Base-by-base conservation (phyloP, 2,797 vertebrate species). In the Sciaenops ocellatus region DNA sequence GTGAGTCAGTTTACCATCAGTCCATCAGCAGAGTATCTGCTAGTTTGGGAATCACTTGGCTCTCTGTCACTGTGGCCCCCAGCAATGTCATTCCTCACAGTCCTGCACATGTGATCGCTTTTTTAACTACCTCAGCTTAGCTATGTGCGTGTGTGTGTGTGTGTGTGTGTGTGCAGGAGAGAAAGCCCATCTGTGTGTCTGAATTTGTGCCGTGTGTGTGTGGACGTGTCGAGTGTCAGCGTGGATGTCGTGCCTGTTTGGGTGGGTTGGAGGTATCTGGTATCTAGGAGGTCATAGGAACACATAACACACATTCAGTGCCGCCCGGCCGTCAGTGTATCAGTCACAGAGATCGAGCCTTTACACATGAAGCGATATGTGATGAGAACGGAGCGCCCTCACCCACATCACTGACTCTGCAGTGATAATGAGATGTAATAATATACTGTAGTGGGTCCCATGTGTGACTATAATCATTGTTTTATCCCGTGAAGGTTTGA, bases 161-260 rank as follows among this genome's bases (percentile, higher is more conserved):
- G 41, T 78, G 46, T 73, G 28, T 30, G 24, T 55, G 1, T 55
- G 50, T 44, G 59, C 26, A 42, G 24, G 60, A 47, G 59, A 48
- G 84, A 79, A 81, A 81, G 59, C 68, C 24, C 65, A 69, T 82
- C 34, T 48, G 69, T 34, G 75, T 63, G 63, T 71, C 41, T 63
- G 64, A 30, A 34, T 70, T 2, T 72, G 57, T 38, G 51, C 34
- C 7, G 34, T 38, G 34, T 60, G 69, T 41, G 64, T 65, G 56
- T 74, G 55, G 66, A 56, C 38, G 62, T 82, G 80, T 85, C 50
- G 77, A 69, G 79, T 85, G 86, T 87, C 89, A 62, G 86, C 42
- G 10, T 89, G 84, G 61, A 85, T 92, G 87, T 66, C 92, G 64
- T 90, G 86, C 91, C 89, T 80, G 79, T 84, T 74, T 67, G 59